phyloP scores from a whole-genome alignment of 2,888 invertebrate genomes.

The Drosophila ustulata region DNA sequence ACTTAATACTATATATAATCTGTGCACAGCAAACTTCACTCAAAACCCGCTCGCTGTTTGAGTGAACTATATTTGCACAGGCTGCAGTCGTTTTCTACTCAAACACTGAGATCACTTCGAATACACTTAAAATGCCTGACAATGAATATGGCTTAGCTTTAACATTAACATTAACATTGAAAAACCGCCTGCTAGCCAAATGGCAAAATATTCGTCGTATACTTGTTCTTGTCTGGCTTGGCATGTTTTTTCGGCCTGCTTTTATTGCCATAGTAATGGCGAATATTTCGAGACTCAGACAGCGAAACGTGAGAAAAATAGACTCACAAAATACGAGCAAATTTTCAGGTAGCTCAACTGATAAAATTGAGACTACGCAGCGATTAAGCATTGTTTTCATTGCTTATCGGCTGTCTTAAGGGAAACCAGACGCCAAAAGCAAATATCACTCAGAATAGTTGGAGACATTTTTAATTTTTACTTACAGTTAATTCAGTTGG shows the following conservation, averaged over 20 bases:
- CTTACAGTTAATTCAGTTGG: constrained; percentile 10
- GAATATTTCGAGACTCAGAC: constrained; percentile 50
- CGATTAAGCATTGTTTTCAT: constrained; percentile 33
- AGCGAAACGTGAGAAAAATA: constrained; percentile 70
- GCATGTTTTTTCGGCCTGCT: constrained; percentile 28
- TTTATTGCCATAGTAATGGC: constrained; percentile 55
- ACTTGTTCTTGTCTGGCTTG: constrained; percentile 33
- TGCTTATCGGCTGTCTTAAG: constrained; percentile 48
- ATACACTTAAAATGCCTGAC: constrained; percentile 50
- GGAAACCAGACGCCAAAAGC: constrained; percentile 12
- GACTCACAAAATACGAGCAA: constrained; percentile 36
- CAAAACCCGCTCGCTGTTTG: constrained; percentile 59
- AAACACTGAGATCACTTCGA: constrained; percentile 39
- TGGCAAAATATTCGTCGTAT: constrained; percentile 21
- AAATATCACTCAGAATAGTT: constrained; percentile 51
- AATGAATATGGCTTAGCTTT: constrained; percentile 62
- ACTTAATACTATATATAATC: constrained; percentile 16
- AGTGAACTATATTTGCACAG: constrained; percentile 38
- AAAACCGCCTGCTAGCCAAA: constrained; percentile 36
- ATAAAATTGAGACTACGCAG: constrained; percentile 60
- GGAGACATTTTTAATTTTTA: constrained; percentile 10
- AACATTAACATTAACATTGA: constrained; percentile 63
- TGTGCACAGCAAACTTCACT: constrained; percentile 52
- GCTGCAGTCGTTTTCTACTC: constrained; percentile 28
- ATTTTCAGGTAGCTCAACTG: constrained; percentile 34